These are phyloP conservation scores for Globodera rostochiensis DNA, from an alignment of 1,140 invertebrate genomes.

Conservation along the genomic window DNA sequence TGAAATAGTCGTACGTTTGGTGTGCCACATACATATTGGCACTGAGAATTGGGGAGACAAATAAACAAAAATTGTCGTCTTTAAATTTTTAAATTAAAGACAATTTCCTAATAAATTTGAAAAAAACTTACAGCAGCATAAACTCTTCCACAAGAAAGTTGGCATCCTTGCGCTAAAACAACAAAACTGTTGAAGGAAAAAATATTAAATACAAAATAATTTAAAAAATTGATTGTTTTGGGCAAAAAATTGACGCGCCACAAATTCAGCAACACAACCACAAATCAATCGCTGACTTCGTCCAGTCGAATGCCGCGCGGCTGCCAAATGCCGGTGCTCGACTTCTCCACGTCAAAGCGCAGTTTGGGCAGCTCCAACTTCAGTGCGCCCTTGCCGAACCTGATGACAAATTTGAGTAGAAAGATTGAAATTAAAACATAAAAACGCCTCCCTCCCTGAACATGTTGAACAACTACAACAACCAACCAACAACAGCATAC, in stretches of 20 bases:
- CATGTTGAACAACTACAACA: too few species aligned
- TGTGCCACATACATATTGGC: slow-evolving; percentile 91
- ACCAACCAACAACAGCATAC: not conserved
- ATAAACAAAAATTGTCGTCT: too few species aligned
- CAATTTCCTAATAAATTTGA: not conserved
- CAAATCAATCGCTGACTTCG: slow-evolving; percentile 23
- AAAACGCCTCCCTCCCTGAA: too few species aligned
- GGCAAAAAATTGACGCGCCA: too few species aligned
- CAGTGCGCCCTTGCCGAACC: slow-evolving; percentile 51
- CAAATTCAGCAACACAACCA: too few species aligned
- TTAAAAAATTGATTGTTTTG: not conserved
- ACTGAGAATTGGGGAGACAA: not conserved
- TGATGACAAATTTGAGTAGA: not conserved
- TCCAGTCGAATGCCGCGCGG: slow-evolving; percentile 51
- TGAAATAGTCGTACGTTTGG: slow-evolving; percentile 79
- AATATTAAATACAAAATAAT: not conserved
- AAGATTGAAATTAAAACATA: not conserved
- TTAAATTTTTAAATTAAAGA: too few species aligned
- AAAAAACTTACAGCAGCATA: slow-evolving; percentile 76
- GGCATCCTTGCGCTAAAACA: slow-evolving; percentile 80
- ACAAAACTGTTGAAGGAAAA: not conserved
- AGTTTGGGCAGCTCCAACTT: slow-evolving; percentile 60
- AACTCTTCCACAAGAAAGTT: slow-evolving; percentile 89
- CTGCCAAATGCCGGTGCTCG: slow-evolving; percentile 32
- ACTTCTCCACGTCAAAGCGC: slow-evolving; percentile 64